Evolutionary conservation across 2,797 vertebrate species (phyloP).

Genomic region (Huso huso): DNA sequence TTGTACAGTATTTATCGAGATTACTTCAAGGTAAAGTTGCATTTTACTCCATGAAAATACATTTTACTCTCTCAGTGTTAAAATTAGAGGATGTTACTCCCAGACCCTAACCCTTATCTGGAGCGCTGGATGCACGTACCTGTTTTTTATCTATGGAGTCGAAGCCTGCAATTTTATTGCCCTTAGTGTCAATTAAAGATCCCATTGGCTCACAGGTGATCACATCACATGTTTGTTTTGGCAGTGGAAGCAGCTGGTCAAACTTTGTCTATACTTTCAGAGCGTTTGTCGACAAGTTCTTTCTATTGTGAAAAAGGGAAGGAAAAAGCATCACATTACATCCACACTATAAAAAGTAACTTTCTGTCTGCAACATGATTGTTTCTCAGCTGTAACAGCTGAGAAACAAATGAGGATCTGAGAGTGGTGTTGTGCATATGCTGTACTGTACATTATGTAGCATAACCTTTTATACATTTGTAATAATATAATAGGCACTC

Average conservation of each 20-base stretch:
- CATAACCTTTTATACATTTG: too few species aligned
- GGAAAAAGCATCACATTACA: neutral
- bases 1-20: too few species aligned
- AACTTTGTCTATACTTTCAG: slow-evolving; percentile 47
- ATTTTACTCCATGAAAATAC: too few species aligned
- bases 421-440: neutral
- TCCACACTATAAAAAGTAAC: neutral
- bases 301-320: slow-evolving; percentile 29
- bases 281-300: slow-evolving; percentile 48
- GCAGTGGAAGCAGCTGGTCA: slow-evolving; percentile 73
- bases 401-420: neutral
- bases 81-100: too few species aligned
- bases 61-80: too few species aligned
- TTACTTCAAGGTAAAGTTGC: too few species aligned
- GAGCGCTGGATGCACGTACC: slow-evolving; percentile 40
- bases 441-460: too few species aligned
- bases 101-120: too few species aligned
- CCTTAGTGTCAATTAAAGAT: slow-evolving; percentile 97
- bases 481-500: too few species aligned
- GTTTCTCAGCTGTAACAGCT: neutral
- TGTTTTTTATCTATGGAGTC: slow-evolving; percentile 88
- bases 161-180: slow-evolving; percentile 97
- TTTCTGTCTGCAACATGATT: neutral
- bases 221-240: slow-evolving; percentile 91
- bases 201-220: slow-evolving; percentile 98